Base-by-base conservation (phyloP, 30 jellyfish, hydroid and myxozoan genomes). In the Aurelia aurita complex sp. Pacific region DNA sequence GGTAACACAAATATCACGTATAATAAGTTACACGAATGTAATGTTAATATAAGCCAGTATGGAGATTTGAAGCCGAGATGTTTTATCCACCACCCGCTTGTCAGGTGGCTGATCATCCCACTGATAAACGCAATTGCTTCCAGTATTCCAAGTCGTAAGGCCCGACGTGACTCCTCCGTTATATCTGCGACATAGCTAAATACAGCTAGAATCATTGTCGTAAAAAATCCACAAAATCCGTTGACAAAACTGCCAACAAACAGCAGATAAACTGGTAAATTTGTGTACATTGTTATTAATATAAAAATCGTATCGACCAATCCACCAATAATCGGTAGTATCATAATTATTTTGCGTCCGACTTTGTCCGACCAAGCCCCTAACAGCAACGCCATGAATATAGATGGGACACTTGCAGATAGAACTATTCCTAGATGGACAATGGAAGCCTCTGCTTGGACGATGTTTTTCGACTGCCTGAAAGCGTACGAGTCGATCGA, bases 61-160 rank as follows among this genome's bases (percentile, higher is more conserved):
- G 98, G 98, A 33, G 98, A 97, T 65, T 94, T 94, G 82, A 94
- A 94, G 17, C 98, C 98, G 23, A 94, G 80, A 63, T 94, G 97
- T 36, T 83, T 95, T 35, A 94, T 94, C 98, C 98, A 94, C 98
- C 98, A 94, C 17, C 98, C 98, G 85, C 97, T 88, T 43, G 98
- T 88, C 78, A 94, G 64, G 64, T 94, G 98, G 67, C 97, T 88
- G 4, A 88, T 88, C 98, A 94, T 94, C n/a, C 98, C 98, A 70
- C 97, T 86, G 16, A 94, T 79, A 69, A 94, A 94, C 11, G 98
- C 98, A 10, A 94, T 94, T 5, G 98, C 98, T 74, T 94, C 98
- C 16, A 94, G 70, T 9, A 94, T 81, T 11, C 98, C 98, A 11
- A 94, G 75, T 50, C 98, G 81, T 51, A 86, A 43, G 4, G 98